Percentiles rank a stretch among this genome's conserved stretches.
Evolutionary conservation across 2,888 invertebrate genomes (phyloP).

Genomic region (Rutpela maculata): DNA sequence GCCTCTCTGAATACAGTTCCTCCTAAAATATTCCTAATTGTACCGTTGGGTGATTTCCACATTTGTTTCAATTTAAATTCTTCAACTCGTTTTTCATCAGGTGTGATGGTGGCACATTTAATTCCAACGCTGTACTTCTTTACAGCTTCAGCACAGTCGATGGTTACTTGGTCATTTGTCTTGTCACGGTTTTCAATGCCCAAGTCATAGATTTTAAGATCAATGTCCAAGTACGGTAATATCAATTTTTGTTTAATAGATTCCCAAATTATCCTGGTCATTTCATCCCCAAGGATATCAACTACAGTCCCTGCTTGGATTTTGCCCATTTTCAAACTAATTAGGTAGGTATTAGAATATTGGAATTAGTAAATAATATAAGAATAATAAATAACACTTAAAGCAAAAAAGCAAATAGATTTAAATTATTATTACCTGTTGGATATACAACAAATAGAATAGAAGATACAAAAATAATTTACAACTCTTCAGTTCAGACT

Average conservation of each 20-base stretch:
- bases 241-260: constrained; percentile 98
- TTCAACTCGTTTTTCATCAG: constrained; percentile 96
- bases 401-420: not conserved
- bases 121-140: constrained; percentile 98
- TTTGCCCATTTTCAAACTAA: constrained; percentile 76
- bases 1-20: constrained; percentile 89
- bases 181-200: constrained; percentile 96
- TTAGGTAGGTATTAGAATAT: not conserved
- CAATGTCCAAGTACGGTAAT: constrained; percentile 95
- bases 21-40: constrained; percentile 90
- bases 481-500: no score
- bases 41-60: constrained; percentile 95
- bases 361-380: not conserved
- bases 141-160: constrained; percentile 97
- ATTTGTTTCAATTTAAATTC: constrained; percentile 90
- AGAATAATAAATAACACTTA: no score
- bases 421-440: not conserved
- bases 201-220: constrained; percentile 94
- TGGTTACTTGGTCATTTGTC: constrained; percentile 95
- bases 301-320: constrained; percentile 92
- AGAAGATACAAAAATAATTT: no score
- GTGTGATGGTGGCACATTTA: constrained; percentile 99
- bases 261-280: constrained; percentile 99
- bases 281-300: constrained; percentile 95
- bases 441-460: not conserved